phyloP scores from a whole-genome alignment of 2,888 invertebrate genomes.

The Ptycholaimellus sp. region DNA sequence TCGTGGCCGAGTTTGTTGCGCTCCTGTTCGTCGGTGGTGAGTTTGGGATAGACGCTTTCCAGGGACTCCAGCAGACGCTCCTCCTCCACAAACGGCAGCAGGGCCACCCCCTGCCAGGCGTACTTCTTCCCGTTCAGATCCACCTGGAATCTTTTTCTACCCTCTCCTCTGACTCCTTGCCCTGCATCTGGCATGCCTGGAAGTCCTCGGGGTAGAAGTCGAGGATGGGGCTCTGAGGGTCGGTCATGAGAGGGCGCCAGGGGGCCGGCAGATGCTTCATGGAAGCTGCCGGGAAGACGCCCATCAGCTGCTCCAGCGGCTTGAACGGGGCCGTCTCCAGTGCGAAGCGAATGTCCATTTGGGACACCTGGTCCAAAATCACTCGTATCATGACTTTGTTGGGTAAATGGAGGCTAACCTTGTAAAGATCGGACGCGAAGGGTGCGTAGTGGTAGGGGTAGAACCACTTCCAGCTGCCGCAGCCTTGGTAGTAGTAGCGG shows the following conservation, averaged over 20 bases:
- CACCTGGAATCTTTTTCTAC: slow-evolving; percentile 56
- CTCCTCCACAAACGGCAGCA: slow-evolving; percentile 93
- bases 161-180: too few relatives aligned
- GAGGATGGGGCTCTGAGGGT: slow-evolving; percentile 73
- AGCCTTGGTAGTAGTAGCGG: slow-evolving; percentile 94
- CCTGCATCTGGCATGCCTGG: too few relatives aligned
- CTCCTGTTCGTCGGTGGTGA: slow-evolving; percentile 58
- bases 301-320: slow-evolving; percentile 94
- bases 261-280: slow-evolving; percentile 69
- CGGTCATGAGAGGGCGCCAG: slow-evolving; percentile 76
- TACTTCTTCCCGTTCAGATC: slow-evolving; percentile 97
- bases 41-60: slow-evolving; percentile 47
- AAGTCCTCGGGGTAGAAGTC: slow-evolving; percentile 97
- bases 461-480: slow-evolving; percentile 98
- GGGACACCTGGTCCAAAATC: slow-evolving; percentile 43
- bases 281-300: slow-evolving; percentile 94
- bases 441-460: slow-evolving; percentile 99
- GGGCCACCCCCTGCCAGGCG: slow-evolving; percentile 96
- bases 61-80: slow-evolving; percentile 54
- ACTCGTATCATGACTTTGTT: neutral
- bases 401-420: neutral
- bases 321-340: slow-evolving; percentile 72
- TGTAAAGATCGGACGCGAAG: slow-evolving; percentile 86
- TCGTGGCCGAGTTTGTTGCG: slow-evolving; percentile 70
- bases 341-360: slow-evolving; percentile 55